These are phyloP conservation scores for Drosophila neonasuta DNA, from an alignment of 2,888 invertebrate genomes.

Conservation along the genomic window DNA sequence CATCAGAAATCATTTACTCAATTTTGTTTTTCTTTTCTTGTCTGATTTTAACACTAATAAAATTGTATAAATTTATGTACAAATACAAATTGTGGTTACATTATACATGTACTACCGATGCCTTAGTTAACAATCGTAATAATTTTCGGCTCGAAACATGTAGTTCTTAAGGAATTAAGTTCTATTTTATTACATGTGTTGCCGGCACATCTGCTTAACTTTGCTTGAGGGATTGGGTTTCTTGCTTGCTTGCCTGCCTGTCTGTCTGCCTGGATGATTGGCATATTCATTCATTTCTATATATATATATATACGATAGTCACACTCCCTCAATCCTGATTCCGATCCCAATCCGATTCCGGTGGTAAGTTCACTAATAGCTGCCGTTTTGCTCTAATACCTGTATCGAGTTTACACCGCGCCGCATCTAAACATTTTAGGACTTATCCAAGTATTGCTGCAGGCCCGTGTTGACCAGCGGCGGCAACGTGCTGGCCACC, in stretches of 20 bases:
- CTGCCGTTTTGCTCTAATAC: constrained; percentile 71
- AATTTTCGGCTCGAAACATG: constrained; percentile 56
- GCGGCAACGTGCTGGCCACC: constrained; percentile 48
- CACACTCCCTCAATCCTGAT: constrained; percentile 13
- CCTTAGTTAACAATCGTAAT: constrained; percentile 68
- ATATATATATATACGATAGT: constrained; percentile 20
- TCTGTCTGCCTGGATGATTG: constrained; percentile 4
- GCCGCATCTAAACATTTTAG: constrained; percentile 33
- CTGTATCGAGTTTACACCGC: constrained; percentile 53
- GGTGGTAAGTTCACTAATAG: constrained; percentile 57
- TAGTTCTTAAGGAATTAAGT: constrained; percentile 67
- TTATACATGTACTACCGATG: constrained; percentile 19
- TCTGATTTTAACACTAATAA: constrained; percentile 63
- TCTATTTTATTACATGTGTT: constrained; percentile 67
- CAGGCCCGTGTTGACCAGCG: constrained; percentile 62
- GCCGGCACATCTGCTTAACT: constrained; percentile 45
- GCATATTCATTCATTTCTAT: constrained; percentile 5
- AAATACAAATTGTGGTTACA: constrained; percentile 65
- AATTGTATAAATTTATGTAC: constrained; percentile 68
- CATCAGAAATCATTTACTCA: constrained; percentile 46
- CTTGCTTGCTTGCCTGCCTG: constrained; percentile 11
- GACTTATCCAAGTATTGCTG: constrained; percentile 71
- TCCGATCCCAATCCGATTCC: constrained; percentile 23
- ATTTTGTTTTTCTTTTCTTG: constrained; percentile 25
- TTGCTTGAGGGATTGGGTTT: constrained; percentile 17